These are phyloP conservation scores for Scartelaos histophorus DNA, from an alignment of 2,113 vertebrate species.

Conservation along the genomic window DNA sequence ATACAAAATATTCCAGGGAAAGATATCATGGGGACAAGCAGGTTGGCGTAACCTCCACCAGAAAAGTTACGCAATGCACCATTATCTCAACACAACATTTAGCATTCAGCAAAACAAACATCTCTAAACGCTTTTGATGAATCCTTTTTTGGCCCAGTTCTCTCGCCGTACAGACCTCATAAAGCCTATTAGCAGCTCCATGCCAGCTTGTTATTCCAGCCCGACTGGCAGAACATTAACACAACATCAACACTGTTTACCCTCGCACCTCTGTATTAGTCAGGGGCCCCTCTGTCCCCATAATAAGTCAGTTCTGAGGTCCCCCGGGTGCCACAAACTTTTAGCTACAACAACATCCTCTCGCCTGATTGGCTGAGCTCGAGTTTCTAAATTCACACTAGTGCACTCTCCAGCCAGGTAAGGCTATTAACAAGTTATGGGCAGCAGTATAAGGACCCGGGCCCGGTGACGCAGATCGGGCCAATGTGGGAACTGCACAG, in stretches of 20 bases:
- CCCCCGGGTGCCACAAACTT: conserved; percentile 37
- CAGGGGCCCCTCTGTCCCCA: conserved; percentile 11
- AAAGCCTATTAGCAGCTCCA: conserved; percentile 3
- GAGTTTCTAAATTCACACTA: conserved; percentile 20
- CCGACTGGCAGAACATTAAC: conserved; percentile 8
- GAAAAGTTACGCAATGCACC: too few species aligned
- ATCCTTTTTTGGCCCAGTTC: background rate
- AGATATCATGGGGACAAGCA: too few species aligned
- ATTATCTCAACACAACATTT: too few species aligned
- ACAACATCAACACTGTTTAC: conserved; percentile 9
- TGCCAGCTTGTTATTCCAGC: conserved; percentile 6
- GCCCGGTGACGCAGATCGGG: conserved; percentile 21
- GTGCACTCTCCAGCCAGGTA: conserved; percentile 34
- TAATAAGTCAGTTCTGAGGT: conserved; percentile 23
- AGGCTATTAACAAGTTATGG: conserved; percentile 51
- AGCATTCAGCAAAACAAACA: too few species aligned
- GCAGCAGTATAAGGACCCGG: conserved; percentile 36
- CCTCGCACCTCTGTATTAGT: background rate
- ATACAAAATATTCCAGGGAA: too few species aligned
- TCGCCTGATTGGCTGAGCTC: background rate
- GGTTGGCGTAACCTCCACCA: too few species aligned
- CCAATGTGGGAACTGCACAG: conserved; percentile 20
- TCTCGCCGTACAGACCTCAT: background rate
- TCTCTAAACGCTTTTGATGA: background rate
- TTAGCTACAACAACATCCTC: conserved; percentile 41